Base-by-base conservation (phyloP, 2,888 invertebrate genomes). In the Stratiomys singularior region DNA sequence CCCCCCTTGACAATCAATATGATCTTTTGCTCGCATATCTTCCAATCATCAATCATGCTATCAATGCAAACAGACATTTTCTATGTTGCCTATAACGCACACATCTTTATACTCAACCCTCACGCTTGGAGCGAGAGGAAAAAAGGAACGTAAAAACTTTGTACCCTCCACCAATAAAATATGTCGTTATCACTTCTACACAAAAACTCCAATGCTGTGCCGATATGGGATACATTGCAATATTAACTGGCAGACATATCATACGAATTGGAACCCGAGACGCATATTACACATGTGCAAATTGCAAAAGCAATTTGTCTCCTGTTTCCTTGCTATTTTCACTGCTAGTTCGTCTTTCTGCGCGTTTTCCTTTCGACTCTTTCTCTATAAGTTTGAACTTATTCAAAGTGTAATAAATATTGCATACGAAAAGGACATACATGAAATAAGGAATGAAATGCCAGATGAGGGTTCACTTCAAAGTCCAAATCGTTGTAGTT, bases 331-430 rank as follows among this genome's bases (percentile, higher is more conserved):
- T 46, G 67, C 30, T 44, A 11, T 64, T 1, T 27, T 64, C 25
- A 9, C 37, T 37, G 37, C 37, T 37, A 9, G 37, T 9, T 37
- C 9, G 37, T 9, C 5, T 9, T n/a, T n/a, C n/a, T n/a, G 5
- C 37, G 37, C 37, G 3, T 5, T 37, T 37, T 37, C 37, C 5
- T 9, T 37, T 9, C 37, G 9, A 3, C 30, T 5, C 64, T 21
- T 28, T 64, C 25, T 64, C 64, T 5, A 64, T 47, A 15, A 21
- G 56, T n/a, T 25, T 72, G 56, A 58, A 72, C 72, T 56, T 56
- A 72, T 72, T 72, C 72, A 56, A 72, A 72, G 56, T 72, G 72
- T 72, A 72, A 72, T 72, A 72, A 72, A 72, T 72, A 72, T 72
- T 72, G 72, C 56, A 72, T 56, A 56, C 56, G 56, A 56, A 56